These are phyloP conservation scores for Heliconius nattereri DNA, from an alignment of 1,140 invertebrate genomes.

Conservation along the genomic window DNA sequence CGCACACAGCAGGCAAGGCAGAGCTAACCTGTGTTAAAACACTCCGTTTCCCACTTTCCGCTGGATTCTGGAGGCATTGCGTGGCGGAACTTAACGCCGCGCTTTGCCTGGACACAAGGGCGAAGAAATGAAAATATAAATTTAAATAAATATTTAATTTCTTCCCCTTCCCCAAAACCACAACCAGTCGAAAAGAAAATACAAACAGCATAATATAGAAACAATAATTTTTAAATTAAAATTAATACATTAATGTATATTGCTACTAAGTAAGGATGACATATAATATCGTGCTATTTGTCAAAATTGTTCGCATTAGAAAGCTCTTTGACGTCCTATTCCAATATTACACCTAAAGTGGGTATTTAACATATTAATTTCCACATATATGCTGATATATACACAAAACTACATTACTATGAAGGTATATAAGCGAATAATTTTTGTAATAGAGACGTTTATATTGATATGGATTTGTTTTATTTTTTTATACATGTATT, in stretches of 20 bases:
- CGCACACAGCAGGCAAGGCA: too few species aligned
- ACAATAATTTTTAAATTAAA: not conserved
- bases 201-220: too few species aligned
- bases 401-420: not conserved
- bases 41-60: too few species aligned
- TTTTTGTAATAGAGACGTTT: not conserved
- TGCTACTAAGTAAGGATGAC: not conserved
- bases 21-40: too few species aligned
- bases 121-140: too few species aligned
- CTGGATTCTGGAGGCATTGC: too few species aligned
- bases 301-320: not conserved
- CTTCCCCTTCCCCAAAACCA: too few species aligned
- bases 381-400: not conserved
- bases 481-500: not conserved
- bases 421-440: not conserved
- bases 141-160: too few species aligned
- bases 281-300: not conserved
- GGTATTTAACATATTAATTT: not conserved
- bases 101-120: too few species aligned
- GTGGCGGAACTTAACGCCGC: too few species aligned
- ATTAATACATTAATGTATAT: not conserved
- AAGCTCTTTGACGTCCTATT: not conserved
- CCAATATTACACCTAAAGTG: not conserved
- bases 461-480: not conserved
- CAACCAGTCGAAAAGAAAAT: too few species aligned